Base-by-base conservation (phyloP, 2,888 invertebrate species). In the Eupithecia tripunctaria region DNA sequence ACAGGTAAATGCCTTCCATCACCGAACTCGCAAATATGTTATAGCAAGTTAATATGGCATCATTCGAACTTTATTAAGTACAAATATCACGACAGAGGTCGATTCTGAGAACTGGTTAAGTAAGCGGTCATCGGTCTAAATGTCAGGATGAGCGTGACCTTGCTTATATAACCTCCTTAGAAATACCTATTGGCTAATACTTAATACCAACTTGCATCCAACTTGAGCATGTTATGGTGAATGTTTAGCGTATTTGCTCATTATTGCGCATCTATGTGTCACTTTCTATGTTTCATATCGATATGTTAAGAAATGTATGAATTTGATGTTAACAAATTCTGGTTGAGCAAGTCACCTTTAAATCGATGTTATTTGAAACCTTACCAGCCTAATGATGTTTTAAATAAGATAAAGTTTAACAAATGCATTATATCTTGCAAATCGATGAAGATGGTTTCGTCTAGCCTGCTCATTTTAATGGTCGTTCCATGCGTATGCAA, bases 131-230 rank as follows among this genome's bases (percentile, higher is more conserved):
- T 83, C 80, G 81, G 82, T 76, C 81, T 89, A 93, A 94, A 94
- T 94, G 94, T 91, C 93, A 93, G 88, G 91, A 91, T 83, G 91
- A 86, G 78, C 85, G 70, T 85, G 91, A 91, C 93, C 93, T 93
- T 94, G 89, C 80, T 92, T 92, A 91, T 83, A 82, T 92, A 91
- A 92, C 87, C 87, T 88, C 85, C 82, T 86, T 88, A 89, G 88
- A 90, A 89, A 90, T 90, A 89, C 88, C 88, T 79, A 85, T 86
- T 89, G 88, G 88, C 86, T 85, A 88, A 89, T 83, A 79, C 79
- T 82, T 85, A 88, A 89, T 83, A 79, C 80, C 82, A 84, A 82
- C 82, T 83, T 79, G 80, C 32, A 60, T n/a, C 32, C 63, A 36
- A 32, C 36, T 64, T 80, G 78, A 79, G 80, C 73, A 75, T 72